Conservation (phyloP, 2,113 vertebrate species). For the Erythrolamprus reginae region DNA sequence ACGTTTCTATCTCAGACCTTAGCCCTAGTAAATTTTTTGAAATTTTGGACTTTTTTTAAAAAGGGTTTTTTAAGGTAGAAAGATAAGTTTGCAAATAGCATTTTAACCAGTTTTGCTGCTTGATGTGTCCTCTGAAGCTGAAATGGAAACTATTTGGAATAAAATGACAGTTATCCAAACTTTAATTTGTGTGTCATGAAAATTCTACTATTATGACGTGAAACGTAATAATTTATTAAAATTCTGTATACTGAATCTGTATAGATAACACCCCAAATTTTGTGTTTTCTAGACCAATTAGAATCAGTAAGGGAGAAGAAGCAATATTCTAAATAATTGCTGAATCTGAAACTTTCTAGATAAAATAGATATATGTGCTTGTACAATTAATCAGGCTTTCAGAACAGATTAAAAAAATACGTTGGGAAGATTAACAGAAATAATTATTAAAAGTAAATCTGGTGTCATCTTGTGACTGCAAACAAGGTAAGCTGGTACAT, state of each 20-base stretch:
- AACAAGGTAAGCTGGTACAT: background rate
- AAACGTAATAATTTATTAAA: background rate
- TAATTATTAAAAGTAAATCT: background rate
- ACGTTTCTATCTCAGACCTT: background rate
- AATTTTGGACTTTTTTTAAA: too few relatives aligned
- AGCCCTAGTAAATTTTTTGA: background rate
- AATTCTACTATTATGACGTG: background rate
- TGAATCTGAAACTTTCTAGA: background rate
- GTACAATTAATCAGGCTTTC: background rate
- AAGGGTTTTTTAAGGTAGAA: too few relatives aligned
- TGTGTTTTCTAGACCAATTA: background rate
- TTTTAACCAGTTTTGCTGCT: background rate
- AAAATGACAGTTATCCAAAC: background rate
- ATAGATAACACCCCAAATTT: background rate
- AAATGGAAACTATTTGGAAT: background rate
- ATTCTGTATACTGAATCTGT: background rate
- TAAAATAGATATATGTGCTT: background rate
- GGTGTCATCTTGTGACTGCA: background rate
- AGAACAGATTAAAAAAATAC: background rate
- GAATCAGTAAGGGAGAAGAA: background rate
- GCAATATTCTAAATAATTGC: background rate
- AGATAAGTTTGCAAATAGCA: background rate
- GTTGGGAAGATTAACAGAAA: background rate
- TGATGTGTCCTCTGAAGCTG: background rate
- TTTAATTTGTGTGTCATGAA: background rate